Evolutionary conservation across 2,113 vertebrate species (phyloP).

Genomic region (Aramus guarauna): DNA sequence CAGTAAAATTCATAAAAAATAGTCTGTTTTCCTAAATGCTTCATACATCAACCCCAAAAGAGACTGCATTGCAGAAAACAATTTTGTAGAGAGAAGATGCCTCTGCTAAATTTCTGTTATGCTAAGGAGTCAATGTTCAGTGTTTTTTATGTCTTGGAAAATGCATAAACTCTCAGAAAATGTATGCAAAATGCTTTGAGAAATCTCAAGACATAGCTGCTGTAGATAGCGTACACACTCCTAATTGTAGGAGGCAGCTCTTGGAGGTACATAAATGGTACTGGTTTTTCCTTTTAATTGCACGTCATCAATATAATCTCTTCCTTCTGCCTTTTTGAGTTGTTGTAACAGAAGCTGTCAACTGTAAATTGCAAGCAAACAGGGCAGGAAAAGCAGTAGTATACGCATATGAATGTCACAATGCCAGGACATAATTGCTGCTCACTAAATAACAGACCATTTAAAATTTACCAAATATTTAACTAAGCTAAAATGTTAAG

Average conservation of each 20-base stretch:
- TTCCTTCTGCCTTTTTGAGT: neutral
- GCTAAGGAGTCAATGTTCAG: slow-evolving; percentile 22
- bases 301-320: neutral
- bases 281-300: neutral
- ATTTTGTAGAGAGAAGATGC: neutral
- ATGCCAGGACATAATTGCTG: neutral
- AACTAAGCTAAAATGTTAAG: neutral
- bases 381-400: neutral
- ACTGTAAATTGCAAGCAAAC: neutral
- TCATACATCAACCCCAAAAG: slow-evolving; percentile 39
- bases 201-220: neutral
- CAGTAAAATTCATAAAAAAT: neutral
- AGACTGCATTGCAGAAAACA: slow-evolving; percentile 28
- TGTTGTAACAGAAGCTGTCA: neutral
- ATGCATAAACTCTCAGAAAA: slow-evolving; percentile 38
- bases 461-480: neutral
- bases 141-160: slow-evolving; percentile 14
- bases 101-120: slow-evolving; percentile 45
- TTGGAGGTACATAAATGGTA: neutral
- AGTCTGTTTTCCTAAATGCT: neutral
- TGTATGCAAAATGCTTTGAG: neutral
- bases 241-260: neutral
- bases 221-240: neutral
- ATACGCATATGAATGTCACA: accelerated
- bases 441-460: neutral